These are phyloP conservation scores for Amorpha juglandis DNA, from an alignment of 2,888 invertebrate species.

Conservation along the genomic window DNA sequence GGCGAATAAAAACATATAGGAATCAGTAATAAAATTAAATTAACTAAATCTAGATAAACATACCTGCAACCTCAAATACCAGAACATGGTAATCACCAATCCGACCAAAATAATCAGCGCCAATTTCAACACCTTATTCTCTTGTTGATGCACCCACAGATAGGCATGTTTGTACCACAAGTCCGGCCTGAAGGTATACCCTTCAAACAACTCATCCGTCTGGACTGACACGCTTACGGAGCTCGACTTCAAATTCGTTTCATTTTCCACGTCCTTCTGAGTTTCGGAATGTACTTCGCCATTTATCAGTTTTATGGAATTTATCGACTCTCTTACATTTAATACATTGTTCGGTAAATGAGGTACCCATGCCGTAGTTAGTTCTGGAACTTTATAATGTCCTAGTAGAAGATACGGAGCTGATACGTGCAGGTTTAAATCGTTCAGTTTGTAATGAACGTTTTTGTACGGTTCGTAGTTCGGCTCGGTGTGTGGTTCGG, in stretches of 20 bases:
- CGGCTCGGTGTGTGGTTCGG: slow-evolving; percentile 52
- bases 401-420: slow-evolving; percentile 83
- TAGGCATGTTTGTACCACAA: slow-evolving; percentile 76
- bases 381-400: slow-evolving; percentile 89
- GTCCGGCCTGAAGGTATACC: slow-evolving; percentile 65
- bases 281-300: slow-evolving; percentile 66
- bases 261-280: slow-evolving; percentile 71
- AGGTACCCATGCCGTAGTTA: slow-evolving; percentile 78
- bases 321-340: slow-evolving; percentile 54
- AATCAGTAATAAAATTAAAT: not conserved
- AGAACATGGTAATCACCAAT: slow-evolving; percentile 88
- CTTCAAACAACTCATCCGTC: slow-evolving; percentile 83
- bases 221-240: slow-evolving; percentile 83
- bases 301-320: slow-evolving; percentile 67
- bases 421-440: slow-evolving; percentile 70
- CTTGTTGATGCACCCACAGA: slow-evolving; percentile 89
- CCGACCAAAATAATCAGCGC: slow-evolving; percentile 87
- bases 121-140: slow-evolving; percentile 89
- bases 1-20: too few species aligned
- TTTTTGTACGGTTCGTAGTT: slow-evolving; percentile 80
- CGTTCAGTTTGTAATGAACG: slow-evolving; percentile 74
- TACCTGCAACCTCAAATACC: slow-evolving; percentile 90
- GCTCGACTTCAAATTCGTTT: slow-evolving; percentile 71
- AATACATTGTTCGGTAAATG: slow-evolving; percentile 68
- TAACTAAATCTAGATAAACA: too few species aligned